phyloP scores from a whole-genome alignment of 2,888 invertebrate species.

The Lasioglossum vierecki region DNA sequence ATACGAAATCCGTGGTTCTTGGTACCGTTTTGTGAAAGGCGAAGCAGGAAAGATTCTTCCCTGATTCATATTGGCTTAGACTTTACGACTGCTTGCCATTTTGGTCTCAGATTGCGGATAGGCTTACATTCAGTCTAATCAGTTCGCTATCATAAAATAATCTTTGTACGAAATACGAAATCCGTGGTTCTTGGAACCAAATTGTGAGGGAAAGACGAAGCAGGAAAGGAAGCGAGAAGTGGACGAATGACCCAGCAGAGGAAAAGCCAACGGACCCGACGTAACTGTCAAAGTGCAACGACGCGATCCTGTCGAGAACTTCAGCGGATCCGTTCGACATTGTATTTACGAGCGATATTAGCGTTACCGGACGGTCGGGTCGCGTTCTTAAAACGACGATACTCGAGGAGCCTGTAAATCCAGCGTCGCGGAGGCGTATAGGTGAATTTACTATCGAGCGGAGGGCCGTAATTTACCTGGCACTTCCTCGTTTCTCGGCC shows the following conservation, averaged over 20 bases:
- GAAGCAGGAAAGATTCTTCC: not conserved
- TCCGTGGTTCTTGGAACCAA: too few relatives aligned
- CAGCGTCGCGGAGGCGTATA: constrained; percentile 62
- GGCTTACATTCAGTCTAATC: not conserved
- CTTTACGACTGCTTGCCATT: not conserved
- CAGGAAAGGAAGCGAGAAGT: not conserved
- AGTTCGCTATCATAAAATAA: not conserved
- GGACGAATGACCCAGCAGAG: not conserved
- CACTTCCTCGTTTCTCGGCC: constrained; percentile 73
- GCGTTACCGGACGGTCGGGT: constrained; percentile 38
- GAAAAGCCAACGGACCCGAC: constrained; percentile 34
- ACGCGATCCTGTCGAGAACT: constrained; percentile 25
- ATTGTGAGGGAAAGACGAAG: not conserved
- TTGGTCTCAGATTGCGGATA: not conserved
- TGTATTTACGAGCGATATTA: constrained; percentile 54
- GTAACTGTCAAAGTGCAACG: constrained; percentile 33
- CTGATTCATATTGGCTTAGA: not conserved
- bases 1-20: too few relatives aligned
- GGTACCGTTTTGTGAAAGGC: not conserved
- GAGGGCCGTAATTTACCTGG: constrained; percentile 68
- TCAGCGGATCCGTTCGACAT: constrained; percentile 38
- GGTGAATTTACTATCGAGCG: constrained; percentile 67
- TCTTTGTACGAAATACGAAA: too few relatives aligned
- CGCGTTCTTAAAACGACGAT: constrained; percentile 61
- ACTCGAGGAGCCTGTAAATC: constrained; percentile 65